Percentiles rank a stretch among this genome's conserved stretches.
Conservation (phyloP, 2,797 vertebrate species). For the Prionace glauca region DNA sequence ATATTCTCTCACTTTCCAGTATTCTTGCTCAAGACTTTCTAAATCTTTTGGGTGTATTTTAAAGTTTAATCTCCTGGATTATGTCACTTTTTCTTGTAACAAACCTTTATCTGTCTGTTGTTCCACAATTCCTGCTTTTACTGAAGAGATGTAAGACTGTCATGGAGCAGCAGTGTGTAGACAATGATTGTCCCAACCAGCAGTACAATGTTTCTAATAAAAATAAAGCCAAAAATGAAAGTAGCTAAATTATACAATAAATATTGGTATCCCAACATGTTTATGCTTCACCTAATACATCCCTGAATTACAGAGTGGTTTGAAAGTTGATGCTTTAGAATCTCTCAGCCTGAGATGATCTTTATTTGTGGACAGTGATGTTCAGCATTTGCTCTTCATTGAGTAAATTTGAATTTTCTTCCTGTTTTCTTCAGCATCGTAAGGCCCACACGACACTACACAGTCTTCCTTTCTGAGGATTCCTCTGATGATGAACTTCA, state of each 20-base stretch:
- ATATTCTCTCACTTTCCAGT: background rate
- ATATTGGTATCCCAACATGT: too few species aligned
- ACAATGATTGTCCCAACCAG: background rate
- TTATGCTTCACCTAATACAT: background rate
- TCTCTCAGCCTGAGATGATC: background rate
- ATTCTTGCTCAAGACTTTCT: background rate
- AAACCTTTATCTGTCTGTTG: background rate
- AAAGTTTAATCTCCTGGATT: background rate
- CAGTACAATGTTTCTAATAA: background rate
- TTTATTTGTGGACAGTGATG: background rate
- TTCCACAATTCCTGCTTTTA: background rate
- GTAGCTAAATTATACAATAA: background rate
- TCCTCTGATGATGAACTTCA: conserved; percentile 90
- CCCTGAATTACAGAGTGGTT: background rate
- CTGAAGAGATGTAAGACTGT: background rate
- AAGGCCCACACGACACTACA: conserved; percentile 90
- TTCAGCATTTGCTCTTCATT: conserved; percentile 40
- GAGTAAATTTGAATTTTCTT: conserved; percentile 53
- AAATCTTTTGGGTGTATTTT: background rate
- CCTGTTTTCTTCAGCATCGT: conserved; percentile 68
- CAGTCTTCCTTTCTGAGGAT: conserved; percentile 94
- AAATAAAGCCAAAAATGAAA: background rate
- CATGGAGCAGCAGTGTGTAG: too few species aligned
- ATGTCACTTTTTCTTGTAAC: background rate
- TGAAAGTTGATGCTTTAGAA: background rate